Evolutionary conservation across 2,113 vertebrate species (phyloP).

Genomic region (Rhabdornis inornatus): DNA sequence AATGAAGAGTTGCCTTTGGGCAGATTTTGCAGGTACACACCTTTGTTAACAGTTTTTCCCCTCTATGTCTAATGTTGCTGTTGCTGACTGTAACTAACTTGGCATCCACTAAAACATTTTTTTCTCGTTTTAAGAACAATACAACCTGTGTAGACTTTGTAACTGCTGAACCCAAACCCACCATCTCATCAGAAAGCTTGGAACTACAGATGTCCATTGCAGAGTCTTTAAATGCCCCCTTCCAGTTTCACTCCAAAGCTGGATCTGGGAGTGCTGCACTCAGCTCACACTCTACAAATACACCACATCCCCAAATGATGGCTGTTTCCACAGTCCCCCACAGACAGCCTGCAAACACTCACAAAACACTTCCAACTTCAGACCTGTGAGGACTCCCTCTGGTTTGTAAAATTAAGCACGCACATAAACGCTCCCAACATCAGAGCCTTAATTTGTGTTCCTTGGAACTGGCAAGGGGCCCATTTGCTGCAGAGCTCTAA

Average conservation of each 20-base stretch:
- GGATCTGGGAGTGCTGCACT: not conserved
- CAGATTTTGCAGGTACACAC: not conserved
- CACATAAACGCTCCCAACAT: slow-evolving; percentile 29
- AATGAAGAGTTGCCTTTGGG: not conserved
- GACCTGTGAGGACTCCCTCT: not conserved
- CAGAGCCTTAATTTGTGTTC: slow-evolving; percentile 53
- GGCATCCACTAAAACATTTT: not conserved
- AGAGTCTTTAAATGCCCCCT: not conserved
- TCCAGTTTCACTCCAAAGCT: not conserved
- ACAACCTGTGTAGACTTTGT: not conserved
- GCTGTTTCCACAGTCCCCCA: not conserved
- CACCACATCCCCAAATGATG: not conserved
- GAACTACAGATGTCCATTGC: not conserved
- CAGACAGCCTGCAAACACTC: not conserved
- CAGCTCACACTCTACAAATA: not conserved
- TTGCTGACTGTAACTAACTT: not conserved
- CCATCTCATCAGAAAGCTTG: not conserved
- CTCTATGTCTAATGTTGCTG: not conserved
- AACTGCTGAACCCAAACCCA: not conserved
- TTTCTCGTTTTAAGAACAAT: not conserved
- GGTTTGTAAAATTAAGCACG: slow-evolving; percentile 34
- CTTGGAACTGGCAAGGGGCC: slow-evolving; percentile 55
- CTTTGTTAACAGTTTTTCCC: fast-evolving
- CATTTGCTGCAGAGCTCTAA: slow-evolving; percentile 30
- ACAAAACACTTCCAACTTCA: not conserved